A percentile compares a stretch with the other conserved stretches of the same genome.
Conservation (phyloP, 23 tunicate species). For the Phallusia fumigata region DNA sequence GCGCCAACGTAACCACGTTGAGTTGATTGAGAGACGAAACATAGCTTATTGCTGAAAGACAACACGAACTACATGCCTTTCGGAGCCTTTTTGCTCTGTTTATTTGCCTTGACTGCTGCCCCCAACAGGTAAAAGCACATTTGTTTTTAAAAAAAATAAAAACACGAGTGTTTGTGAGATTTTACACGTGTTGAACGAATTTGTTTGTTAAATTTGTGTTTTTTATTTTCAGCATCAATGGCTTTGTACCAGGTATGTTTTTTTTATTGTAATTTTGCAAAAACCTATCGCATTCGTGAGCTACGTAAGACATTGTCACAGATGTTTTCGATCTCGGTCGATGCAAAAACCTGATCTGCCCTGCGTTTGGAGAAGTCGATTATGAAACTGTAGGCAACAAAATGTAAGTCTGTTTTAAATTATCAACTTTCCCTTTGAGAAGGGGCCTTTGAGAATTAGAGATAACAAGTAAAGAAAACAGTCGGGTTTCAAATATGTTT, state of each 20-base stretch:
- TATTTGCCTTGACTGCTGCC: constrained; percentile 82
- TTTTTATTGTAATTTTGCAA: neutral
- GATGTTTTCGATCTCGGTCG: constrained; percentile 72
- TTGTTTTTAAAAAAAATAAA: no score
- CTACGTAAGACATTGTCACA: constrained; percentile 7
- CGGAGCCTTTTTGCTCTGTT: constrained; percentile 82
- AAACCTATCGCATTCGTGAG: neutral
- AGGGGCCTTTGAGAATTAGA: no score
- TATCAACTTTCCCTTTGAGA: no score
- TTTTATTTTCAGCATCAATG: constrained; percentile 57
- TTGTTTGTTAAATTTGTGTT: no score
- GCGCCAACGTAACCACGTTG: constrained; percentile 1
- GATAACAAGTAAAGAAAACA: no score
- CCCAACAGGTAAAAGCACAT: constrained; percentile 77
- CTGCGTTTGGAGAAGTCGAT: constrained; percentile 52
- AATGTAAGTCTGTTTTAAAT: constrained; percentile 82
- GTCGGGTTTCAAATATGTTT: no score
- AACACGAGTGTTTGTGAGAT: no score
- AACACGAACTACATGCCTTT: constrained; percentile 41
- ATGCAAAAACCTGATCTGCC: constrained; percentile 55
- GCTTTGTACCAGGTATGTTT: constrained; percentile 48
- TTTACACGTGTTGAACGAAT: no score
- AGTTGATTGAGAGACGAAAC: neutral
- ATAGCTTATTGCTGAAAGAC: neutral
- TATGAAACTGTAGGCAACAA: constrained; percentile 40